phyloP scores from a whole-genome alignment of 1,140 invertebrate genomes.

The Choristoneura fumiferana region DNA sequence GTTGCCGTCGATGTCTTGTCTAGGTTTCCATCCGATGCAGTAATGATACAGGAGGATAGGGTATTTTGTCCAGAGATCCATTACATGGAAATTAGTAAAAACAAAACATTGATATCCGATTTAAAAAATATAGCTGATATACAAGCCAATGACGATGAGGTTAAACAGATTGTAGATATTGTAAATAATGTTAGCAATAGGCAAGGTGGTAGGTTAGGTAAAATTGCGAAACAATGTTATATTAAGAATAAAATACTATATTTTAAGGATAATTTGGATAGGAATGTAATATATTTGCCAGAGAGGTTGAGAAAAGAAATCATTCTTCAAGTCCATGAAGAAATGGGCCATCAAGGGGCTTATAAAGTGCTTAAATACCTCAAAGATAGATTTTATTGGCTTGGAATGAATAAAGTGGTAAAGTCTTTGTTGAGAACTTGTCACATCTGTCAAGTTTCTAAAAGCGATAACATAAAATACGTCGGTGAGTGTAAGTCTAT shows the following conservation, averaged over 20 bases:
- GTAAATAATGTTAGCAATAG: neutral
- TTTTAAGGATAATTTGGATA: neutral
- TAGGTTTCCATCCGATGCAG: slow-evolving; percentile 26
- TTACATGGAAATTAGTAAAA: slow-evolving; percentile 17
- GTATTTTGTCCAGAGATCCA: slow-evolving; percentile 18
- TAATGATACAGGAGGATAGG: slow-evolving; percentile 31
- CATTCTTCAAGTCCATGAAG: slow-evolving; percentile 31
- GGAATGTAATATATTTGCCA: slow-evolving; percentile 23
- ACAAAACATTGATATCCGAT: slow-evolving; percentile 17
- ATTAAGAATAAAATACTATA: slow-evolving; percentile 1
- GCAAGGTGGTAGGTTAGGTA: neutral
- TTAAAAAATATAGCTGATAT: slow-evolving; percentile 2
- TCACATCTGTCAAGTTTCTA: slow-evolving; percentile 30
- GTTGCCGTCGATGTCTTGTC: slow-evolving; percentile 43
- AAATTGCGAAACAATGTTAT: neutral
- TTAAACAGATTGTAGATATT: neutral
- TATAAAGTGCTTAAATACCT: slow-evolving; percentile 45
- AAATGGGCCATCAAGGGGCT: slow-evolving; percentile 46
- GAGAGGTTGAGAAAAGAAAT: slow-evolving; percentile 19
- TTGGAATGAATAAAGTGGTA: slow-evolving; percentile 27
- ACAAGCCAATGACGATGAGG: neutral
- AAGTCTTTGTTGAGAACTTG: slow-evolving; percentile 32
- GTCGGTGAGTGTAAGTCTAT: slow-evolving; percentile 27
- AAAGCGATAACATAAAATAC: slow-evolving; percentile 22
- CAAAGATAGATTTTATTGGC: slow-evolving; percentile 39